Evolutionary conservation across 2,888 invertebrate species (phyloP).

Genomic region (Andrena dorsata): DNA sequence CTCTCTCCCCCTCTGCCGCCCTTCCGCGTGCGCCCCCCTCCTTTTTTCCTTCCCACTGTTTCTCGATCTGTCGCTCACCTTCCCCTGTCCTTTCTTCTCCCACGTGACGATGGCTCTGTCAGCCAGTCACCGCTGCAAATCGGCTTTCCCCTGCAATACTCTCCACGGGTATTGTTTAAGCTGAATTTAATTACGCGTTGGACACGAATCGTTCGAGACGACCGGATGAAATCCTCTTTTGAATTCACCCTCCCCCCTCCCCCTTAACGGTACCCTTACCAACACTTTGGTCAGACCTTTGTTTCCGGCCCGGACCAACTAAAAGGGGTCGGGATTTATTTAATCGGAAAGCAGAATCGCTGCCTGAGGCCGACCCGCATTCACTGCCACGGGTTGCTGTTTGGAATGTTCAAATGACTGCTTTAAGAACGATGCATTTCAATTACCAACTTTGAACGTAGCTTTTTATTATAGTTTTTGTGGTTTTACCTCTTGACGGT

Average conservation of each 20-base stretch:
- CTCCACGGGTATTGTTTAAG: constrained; percentile 64
- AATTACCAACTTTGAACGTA: background rate
- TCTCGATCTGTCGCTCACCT: constrained; percentile 11
- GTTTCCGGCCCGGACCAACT: background rate
- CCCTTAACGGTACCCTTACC: background rate
- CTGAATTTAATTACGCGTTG: constrained; percentile 73
- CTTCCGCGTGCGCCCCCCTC: background rate
- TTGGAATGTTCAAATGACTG: constrained; percentile 4
- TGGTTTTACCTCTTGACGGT: no score
- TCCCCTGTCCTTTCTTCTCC: constrained; percentile 1
- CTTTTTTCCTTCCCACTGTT: constrained; percentile 9
- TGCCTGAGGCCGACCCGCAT: constrained; percentile 16
- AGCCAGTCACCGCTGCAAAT: constrained; percentile 26
- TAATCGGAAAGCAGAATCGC: constrained; percentile 19
- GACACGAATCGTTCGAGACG: constrained; percentile 60
- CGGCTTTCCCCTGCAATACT: constrained; percentile 35
- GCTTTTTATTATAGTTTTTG: background rate
- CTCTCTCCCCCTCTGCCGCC: background rate
- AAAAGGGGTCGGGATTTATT: constrained; percentile 18
- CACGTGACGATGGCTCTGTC: constrained; percentile 15
- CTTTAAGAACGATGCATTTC: background rate
- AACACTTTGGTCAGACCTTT: constrained; percentile 29
- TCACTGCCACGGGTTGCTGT: background rate
- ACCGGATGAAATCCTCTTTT: constrained; percentile 33
- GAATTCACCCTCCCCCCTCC: constrained; percentile 3